Conservation (phyloP, 2,113 vertebrate genomes). For the Lepus europaeus region DNA sequence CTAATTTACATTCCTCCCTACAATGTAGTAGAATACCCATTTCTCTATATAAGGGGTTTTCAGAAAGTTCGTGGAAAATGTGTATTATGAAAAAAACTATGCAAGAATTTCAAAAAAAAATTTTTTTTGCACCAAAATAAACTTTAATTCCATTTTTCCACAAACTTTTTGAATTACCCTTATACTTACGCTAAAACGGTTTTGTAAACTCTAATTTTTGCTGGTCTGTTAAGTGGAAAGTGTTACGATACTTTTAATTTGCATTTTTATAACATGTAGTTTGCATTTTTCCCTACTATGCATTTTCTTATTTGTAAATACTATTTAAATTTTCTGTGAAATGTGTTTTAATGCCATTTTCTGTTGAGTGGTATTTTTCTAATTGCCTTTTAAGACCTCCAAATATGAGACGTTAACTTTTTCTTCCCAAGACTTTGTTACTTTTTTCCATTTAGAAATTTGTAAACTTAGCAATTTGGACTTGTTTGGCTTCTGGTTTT, state of each 20-base stretch:
- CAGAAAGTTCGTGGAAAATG: no score
- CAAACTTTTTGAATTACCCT: no score
- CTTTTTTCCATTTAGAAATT: background rate
- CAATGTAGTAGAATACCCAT: background rate
- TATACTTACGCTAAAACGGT: background rate
- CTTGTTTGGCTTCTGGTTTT: background rate
- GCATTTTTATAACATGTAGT: background rate
- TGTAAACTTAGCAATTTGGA: background rate
- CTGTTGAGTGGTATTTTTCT: background rate
- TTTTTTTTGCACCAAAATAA: no score
- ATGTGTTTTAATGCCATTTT: background rate
- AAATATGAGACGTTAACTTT: background rate
- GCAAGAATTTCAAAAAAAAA: no score
- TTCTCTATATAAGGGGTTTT: no score
- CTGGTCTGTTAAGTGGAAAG: background rate
- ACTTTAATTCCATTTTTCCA: no score
- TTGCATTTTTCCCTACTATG: background rate
- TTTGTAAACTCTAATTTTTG: background rate
- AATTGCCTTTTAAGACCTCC: background rate
- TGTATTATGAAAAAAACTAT: no score
- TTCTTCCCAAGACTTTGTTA: background rate
- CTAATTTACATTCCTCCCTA: background rate
- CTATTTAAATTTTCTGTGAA: background rate
- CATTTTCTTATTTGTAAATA: background rate
- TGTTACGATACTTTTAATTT: background rate